These are phyloP conservation scores for Catotricha subobsoleta DNA, from an alignment of 2,888 invertebrate genomes.

Conservation along the genomic window DNA sequence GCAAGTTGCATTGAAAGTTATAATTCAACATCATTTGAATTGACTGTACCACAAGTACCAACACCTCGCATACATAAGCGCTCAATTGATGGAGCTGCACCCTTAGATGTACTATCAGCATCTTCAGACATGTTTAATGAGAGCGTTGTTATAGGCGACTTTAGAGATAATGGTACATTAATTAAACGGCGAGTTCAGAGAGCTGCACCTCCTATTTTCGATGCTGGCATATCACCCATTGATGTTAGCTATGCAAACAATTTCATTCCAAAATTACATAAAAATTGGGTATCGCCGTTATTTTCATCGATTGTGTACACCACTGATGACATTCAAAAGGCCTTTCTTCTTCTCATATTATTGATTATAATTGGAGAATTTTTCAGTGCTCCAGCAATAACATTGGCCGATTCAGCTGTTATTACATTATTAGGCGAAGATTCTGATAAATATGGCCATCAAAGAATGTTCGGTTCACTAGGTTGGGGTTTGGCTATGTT, in stretches of 20 bases:
- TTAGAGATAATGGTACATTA: neutral
- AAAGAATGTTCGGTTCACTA: conserved; percentile 93
- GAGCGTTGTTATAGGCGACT: too few species aligned
- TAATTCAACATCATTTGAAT: conserved; percentile 44
- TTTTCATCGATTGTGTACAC: conserved; percentile 89
- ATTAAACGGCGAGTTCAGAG: conserved; percentile 16
- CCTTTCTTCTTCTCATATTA: conserved; percentile 82
- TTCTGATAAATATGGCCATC: conserved; percentile 81
- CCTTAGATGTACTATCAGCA: neutral
- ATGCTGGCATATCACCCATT: conserved; percentile 50
- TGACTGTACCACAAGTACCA: conserved; percentile 38
- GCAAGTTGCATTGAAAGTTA: conserved; percentile 59
- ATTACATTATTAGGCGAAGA: conserved; percentile 79
- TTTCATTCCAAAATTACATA: conserved; percentile 49
- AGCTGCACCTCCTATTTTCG: conserved; percentile 20
- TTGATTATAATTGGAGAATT: conserved; percentile 94
- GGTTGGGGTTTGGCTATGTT: conserved; percentile 99
- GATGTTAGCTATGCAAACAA: conserved; percentile 57
- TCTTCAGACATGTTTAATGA: neutral
- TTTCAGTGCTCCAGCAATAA: conserved; percentile 90
- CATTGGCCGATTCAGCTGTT: conserved; percentile 82
- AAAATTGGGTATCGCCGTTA: conserved; percentile 69
- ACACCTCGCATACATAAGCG: conserved; percentile 19
- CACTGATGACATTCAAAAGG: conserved; percentile 72
- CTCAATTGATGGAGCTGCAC: conserved; percentile 14